A percentile compares a stretch with the other conserved stretches of the same genome.
Evolutionary conservation across 2,113 vertebrate genomes (phyloP).

Genomic region (Psettodes erumei): DNA sequence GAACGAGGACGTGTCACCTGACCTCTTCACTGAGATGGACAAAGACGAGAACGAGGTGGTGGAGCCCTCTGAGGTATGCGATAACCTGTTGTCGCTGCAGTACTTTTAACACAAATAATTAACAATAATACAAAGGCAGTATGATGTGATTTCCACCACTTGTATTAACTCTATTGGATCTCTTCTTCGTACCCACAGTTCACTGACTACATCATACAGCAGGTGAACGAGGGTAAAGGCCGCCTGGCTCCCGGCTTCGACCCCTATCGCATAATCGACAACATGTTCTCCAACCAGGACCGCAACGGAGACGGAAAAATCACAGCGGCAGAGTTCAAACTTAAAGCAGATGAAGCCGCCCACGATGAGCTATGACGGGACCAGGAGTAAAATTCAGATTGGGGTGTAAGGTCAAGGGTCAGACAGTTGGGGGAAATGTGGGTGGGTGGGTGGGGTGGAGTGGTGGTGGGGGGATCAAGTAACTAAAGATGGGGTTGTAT

Average conservation of each 20-base stretch:
- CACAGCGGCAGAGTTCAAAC: slow-evolving; percentile 91
- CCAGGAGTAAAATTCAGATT: slow-evolving; percentile 16
- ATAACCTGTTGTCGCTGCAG: not conserved
- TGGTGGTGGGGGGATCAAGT: not conserved
- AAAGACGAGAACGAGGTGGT: slow-evolving; percentile 86
- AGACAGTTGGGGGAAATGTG: slow-evolving; percentile 20
- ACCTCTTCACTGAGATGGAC: slow-evolving; percentile 96
- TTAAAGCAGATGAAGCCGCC: slow-evolving; percentile 92
- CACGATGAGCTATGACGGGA: slow-evolving; percentile 93
- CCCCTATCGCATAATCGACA: slow-evolving; percentile 91
- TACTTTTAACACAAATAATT: not conserved
- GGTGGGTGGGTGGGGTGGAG: not conserved
- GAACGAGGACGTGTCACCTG: slow-evolving; percentile 90
- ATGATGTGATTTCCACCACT: too few relatives aligned
- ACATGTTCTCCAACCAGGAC: slow-evolving; percentile 98
- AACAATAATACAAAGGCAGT: too few relatives aligned
- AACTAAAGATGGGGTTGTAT: not conserved
- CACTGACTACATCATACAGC: slow-evolving; percentile 91
- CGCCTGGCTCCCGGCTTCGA: slow-evolving; percentile 96
- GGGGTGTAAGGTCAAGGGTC: slow-evolving; percentile 50
- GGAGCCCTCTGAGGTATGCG: slow-evolving; percentile 89
- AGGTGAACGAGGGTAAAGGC: slow-evolving; percentile 92
- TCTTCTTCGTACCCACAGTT: slow-evolving; percentile 82
- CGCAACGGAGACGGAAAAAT: slow-evolving; percentile 93
- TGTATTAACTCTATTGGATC: not conserved